Base-by-base conservation (phyloP, 1,140 invertebrate species). In the Diprion similis region DNA sequence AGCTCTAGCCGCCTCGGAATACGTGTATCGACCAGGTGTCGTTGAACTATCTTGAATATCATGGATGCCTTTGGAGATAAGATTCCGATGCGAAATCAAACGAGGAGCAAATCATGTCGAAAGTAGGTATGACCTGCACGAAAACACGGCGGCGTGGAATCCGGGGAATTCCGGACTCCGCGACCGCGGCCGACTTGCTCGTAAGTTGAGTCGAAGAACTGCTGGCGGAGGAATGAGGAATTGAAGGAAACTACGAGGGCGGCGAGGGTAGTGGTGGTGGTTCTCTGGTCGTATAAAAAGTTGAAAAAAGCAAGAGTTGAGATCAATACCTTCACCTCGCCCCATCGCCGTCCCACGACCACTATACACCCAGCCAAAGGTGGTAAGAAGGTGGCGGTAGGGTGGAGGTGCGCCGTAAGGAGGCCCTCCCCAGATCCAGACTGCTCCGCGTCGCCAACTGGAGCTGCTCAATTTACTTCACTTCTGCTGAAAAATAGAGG, bases 161-260 rank as follows among this genome's bases (percentile, higher is more conserved):
- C 18, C 37, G 13, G 46, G 68, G 51, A 70, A 64, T 70, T 70
- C 19, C 66, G 59, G 48, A 70, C 18, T 68, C 48, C 7, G 46
- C 9, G 72, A 47, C 11, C 46, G 46, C 51, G 11, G 72, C 70
- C 66, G 75, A 68, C 11, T 80, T 79, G 82, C 82, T 84, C 83
- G 82, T 84, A 84, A 86, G 83, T 86, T 84, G 80, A 78, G 82
- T 82, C 78, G 78, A 83, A 85, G 83, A 85, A 87, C 86, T 86
- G 83, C 80, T 82, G 51, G 6, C 8, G 79, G 78, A 82, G 85
- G 85, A 85, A 85, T 68, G 66, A 68, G 66, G 66, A 68, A 68
- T 68, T 68, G 66, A 68, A 68, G 66, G 10, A 68, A 68, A 45
- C 66, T 68, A 18, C 15, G 15, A 68, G 15, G 17, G 7, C 66